These are phyloP conservation scores for Drosophila hamatofila DNA, from an alignment of 2,888 invertebrate species.

Conservation along the genomic window DNA sequence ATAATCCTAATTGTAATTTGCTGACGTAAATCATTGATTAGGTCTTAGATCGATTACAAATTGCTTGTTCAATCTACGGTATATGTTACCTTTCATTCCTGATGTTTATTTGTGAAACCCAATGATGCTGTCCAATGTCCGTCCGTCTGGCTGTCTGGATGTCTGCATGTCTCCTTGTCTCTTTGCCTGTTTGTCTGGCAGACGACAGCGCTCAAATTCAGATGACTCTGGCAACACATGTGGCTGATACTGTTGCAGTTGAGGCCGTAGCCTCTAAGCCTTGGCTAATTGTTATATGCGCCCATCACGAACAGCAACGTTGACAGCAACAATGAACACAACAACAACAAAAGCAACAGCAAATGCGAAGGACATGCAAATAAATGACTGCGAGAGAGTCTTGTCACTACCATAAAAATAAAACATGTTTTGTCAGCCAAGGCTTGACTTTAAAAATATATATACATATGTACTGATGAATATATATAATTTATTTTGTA, in stretches of 20 bases:
- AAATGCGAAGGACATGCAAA: conserved; percentile 26
- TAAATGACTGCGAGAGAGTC: conserved; percentile 13
- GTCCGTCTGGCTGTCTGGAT: neutral
- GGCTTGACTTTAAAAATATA: conserved; percentile 3
- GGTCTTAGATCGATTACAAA: neutral
- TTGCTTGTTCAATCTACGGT: neutral
- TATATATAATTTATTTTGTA: neutral
- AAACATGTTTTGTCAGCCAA: conserved; percentile 35
- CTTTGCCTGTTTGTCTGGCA: conserved; percentile 22
- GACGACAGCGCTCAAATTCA: conserved; percentile 28
- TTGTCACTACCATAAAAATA: conserved; percentile 43
- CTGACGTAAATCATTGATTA: neutral
- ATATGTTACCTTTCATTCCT: neutral
- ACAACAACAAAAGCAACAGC: conserved; percentile 25
- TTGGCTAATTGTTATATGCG: conserved; percentile 76
- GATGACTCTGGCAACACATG: conserved; percentile 66
- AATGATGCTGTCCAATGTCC: neutral
- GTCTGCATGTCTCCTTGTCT: neutral
- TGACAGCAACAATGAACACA: conserved; percentile 40
- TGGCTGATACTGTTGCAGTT: conserved; percentile 61
- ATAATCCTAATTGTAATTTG: neutral
- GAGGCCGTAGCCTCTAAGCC: conserved; percentile 51
- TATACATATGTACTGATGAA: too few species aligned
- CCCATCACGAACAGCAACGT: conserved; percentile 49
- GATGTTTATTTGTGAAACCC: conserved; percentile 52